Conservation (phyloP, 1,140 invertebrate species). For the Drosophila sucinea region DNA sequence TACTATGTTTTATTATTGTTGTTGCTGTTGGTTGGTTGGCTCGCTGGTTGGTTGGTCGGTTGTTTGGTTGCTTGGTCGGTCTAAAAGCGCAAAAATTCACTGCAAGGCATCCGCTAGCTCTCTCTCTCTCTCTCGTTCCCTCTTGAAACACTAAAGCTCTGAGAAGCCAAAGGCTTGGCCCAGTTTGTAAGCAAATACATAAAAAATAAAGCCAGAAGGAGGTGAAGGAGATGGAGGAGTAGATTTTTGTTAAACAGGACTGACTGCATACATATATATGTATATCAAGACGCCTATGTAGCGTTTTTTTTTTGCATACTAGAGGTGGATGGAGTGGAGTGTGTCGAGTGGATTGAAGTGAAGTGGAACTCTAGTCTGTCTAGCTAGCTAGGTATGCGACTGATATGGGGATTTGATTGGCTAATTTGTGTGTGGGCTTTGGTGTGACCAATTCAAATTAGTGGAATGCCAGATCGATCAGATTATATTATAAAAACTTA, state of each 20-base stretch:
- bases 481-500: slow-evolving; percentile 7
- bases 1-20: slow-evolving; percentile 8
- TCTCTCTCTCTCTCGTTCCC: slow-evolving; percentile 5
- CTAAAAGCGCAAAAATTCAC: slow-evolving; percentile 40
- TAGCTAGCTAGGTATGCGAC: not conserved
- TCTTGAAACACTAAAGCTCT: not conserved
- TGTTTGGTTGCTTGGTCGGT: slow-evolving; percentile 35
- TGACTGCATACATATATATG: slow-evolving; percentile 12
- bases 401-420: slow-evolving; percentile 13
- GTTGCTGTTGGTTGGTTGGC: slow-evolving; percentile 24
- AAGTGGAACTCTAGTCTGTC: slow-evolving; percentile 2
- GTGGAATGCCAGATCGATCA: slow-evolving; percentile 47
- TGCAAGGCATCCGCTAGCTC: not conserved
- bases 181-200: slow-evolving; percentile 17
- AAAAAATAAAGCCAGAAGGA: slow-evolving; percentile 6
- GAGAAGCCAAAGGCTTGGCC: slow-evolving; percentile 20
- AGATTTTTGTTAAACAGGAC: slow-evolving; percentile 29
- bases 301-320: not conserved
- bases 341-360: slow-evolving; percentile 10
- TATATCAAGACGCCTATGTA: slow-evolving; percentile 9
- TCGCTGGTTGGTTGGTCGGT: not conserved
- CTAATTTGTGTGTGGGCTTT: slow-evolving; percentile 52
- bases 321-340: not conserved
- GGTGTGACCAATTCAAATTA: slow-evolving; percentile 56
- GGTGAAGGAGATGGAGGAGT: not conserved